Evolutionary conservation across 1,140 invertebrate species (phyloP), one percentile per base, ranked within the genome.

Genomic region (Lanistes nyassanus): DNA sequence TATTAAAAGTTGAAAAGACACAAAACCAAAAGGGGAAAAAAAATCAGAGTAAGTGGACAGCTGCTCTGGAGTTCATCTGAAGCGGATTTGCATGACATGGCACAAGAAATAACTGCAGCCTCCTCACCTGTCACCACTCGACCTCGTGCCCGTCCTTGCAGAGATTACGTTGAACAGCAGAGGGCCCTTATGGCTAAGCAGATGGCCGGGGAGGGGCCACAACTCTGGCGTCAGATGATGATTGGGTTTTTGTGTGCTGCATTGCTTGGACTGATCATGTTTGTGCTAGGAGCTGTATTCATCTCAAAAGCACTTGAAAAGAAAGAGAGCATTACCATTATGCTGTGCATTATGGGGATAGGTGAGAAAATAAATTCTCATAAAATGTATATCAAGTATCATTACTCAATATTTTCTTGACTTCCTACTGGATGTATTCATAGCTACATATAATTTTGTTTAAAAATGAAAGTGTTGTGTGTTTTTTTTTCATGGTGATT

Each of bases 271-370:
- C 72, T 85, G 4, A 66, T 80, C n/a, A 80, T 85, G 76, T 77
- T 85, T 26, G 73, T 81, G 13, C 60, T 85, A 13, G 84, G 84
- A 39, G 74, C 76, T 56, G 72, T 81, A 3, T 84, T 84, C 56
- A 84, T 84, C 34, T 73, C 78, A 13, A 78, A 81, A 36, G 83
- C 84, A 6, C 65, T 85, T 5, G 47, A 78, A 36, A 79, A 80
- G 39, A 69, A 81, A 62, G 78, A 84, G 69, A 80, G 81, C 26
- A 80, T 83, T 66, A 81, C 83, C 19, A 81, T 85, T 23, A 85
- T 85, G 84, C 73, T 85, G 29, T 85, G 84, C 79, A 79, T 85
- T 16, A 84, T 85, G 82, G 84, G 84, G 51, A 84, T 85, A 60
- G 84, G 84, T 85, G 79, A 78, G 79, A 76, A 42, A 34, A 6